Conservation (phyloP, 1,140 invertebrate species). For the Tribolium madens region DNA sequence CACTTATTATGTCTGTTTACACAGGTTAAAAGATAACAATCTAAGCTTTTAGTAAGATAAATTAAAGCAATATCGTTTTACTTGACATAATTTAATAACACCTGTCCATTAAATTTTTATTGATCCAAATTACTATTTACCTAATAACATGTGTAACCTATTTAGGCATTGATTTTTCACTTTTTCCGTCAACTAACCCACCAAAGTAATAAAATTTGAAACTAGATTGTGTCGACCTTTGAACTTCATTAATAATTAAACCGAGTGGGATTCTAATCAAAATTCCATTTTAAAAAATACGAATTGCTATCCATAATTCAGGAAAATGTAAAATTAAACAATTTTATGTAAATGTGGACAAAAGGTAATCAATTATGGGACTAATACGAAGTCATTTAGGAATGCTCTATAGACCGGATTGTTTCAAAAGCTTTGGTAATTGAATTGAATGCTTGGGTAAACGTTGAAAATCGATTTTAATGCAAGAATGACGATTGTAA, state of each 20-base stretch:
- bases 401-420: not conserved
- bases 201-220: not conserved
- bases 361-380: conserved; percentile 8
- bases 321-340: not conserved
- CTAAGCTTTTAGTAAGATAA: no score
- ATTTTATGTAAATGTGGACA: conserved; percentile 8
- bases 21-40: not conserved
- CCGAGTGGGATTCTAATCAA: not conserved
- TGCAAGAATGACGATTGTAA: conserved; percentile 4
- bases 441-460: conserved; percentile 1
- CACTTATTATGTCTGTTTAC: not conserved
- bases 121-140: not conserved
- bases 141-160: not conserved
- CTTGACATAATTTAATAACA: no score
- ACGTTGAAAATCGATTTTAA: conserved; percentile 8
- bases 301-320: not conserved
- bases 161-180: conserved; percentile 4
- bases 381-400: conserved; percentile 6
- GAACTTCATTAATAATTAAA: not conserved
- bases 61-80: no score
- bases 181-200: not conserved
- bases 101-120: not conserved
- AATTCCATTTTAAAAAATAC: not conserved
- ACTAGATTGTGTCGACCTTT: not conserved
- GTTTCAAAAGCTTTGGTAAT: conserved; percentile 4